Percentiles rank a stretch among this genome's conserved stretches.
Conservation (phyloP, 1,140 invertebrate species). For the Araneus ventricosus region DNA sequence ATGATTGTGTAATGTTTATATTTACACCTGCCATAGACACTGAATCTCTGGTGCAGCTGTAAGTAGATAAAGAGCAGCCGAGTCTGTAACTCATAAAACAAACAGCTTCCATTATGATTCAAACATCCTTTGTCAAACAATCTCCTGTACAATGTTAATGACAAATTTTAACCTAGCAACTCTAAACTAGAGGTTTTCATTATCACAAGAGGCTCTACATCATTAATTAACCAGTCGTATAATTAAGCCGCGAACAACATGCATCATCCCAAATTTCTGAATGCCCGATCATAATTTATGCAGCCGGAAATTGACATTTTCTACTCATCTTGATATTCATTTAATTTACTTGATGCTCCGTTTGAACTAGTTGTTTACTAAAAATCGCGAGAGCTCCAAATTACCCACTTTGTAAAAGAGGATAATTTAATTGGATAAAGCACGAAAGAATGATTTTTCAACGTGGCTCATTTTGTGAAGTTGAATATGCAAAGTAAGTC, state of each 20-base stretch:
- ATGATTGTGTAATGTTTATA: no score
- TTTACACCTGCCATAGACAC: no score
- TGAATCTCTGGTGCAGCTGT: no score
- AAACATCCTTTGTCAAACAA: not conserved
- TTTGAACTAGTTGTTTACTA: not conserved
- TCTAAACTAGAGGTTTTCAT: not conserved
- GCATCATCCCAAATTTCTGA: not conserved
- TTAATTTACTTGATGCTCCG: not conserved
- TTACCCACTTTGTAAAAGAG: not conserved
- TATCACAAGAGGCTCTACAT: not conserved
- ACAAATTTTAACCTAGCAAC: not conserved
- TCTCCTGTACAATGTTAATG: not conserved
- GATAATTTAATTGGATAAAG: not conserved
- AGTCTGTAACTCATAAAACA: no score
- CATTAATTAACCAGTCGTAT: conserved; percentile 1
- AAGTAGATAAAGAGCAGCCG: not conserved
- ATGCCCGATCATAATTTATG: conserved; percentile 36
- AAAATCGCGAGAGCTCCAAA: not conserved
- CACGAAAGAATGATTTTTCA: not conserved
- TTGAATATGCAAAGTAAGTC: not conserved
- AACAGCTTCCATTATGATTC: not conserved
- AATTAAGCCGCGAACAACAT: not conserved
- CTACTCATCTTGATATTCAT: conserved; percentile 12
- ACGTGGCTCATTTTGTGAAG: not conserved
- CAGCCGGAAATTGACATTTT: conserved; percentile 37